phyloP scores from a whole-genome alignment of 1,140 invertebrate species.

The Acromyrmex heyeri region DNA sequence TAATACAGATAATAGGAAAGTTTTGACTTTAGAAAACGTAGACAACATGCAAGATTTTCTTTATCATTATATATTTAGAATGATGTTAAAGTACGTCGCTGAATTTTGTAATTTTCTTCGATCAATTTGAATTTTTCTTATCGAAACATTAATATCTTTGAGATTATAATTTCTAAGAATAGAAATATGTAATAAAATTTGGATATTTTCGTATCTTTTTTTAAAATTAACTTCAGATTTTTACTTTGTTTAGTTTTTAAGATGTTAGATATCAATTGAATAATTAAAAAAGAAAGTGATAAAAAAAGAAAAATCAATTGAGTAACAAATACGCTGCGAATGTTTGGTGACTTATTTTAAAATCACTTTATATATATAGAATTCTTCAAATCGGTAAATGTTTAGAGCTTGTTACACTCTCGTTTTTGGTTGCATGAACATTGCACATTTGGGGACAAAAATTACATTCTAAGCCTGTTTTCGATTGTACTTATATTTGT shows the following conservation, averaged over 20 bases:
- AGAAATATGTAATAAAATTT: not conserved
- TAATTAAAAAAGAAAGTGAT: not conserved
- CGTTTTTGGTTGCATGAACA: conserved; percentile 65
- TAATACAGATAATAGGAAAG: conserved; percentile 1
- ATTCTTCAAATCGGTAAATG: not conserved
- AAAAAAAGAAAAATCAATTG: not conserved
- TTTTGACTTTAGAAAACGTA: not conserved
- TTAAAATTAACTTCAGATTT: not conserved
- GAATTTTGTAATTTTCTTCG: conserved; percentile 12
- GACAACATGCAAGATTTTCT: not conserved
- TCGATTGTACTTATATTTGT: conserved; percentile 23
- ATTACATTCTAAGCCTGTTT: conserved; percentile 47
- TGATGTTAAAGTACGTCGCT: conserved; percentile 10
- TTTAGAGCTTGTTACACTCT: conserved; percentile 68
- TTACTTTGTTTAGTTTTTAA: not conserved
- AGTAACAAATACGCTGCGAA: not conserved
- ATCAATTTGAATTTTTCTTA: not conserved
- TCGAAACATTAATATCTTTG: not conserved
- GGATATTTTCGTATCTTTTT: not conserved
- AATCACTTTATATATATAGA: not conserved
- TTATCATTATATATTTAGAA: not conserved
- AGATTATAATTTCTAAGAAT: not conserved
- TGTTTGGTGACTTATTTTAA: conserved; percentile 3
- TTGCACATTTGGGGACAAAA: conserved; percentile 61
- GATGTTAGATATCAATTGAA: not conserved